phyloP scores from a whole-genome alignment of 2,797 vertebrate species.

The Anniella stebbinsi region DNA sequence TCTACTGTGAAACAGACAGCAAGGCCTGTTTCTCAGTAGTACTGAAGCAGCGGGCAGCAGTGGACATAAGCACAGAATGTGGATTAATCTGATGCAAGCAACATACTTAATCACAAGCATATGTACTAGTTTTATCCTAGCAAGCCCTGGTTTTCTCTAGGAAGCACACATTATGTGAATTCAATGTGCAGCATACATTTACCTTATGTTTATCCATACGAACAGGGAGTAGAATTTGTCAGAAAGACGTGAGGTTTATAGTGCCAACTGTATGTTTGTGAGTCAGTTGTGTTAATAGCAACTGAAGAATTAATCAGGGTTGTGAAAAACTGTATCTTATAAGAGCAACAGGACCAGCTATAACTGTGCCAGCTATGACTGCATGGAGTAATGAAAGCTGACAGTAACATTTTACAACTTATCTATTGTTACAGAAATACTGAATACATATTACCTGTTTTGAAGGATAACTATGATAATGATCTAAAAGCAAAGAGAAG shows the following conservation, averaged over 20 bases:
- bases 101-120: background rate
- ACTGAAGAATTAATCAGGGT: slow-evolving; percentile 34
- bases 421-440: slow-evolving; percentile 34
- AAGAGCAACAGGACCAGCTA: slow-evolving; percentile 12
- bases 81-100: background rate
- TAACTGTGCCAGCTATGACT: slow-evolving; percentile 2
- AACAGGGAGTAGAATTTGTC: slow-evolving; percentile 5
- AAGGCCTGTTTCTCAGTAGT: too few relatives aligned
- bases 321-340: slow-evolving; percentile 24
- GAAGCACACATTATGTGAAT: background rate
- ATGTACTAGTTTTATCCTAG: background rate
- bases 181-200: background rate
- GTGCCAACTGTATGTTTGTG: background rate
- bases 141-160: background rate
- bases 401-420: background rate
- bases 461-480: slow-evolving; percentile 5
- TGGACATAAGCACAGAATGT: background rate
- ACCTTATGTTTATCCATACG: background rate
- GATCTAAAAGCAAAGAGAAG: background rate
- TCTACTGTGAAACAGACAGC: too few relatives aligned
- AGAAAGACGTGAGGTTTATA: slow-evolving; percentile 30
- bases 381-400: slow-evolving; percentile 5
- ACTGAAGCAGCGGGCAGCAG: too few relatives aligned
- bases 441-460: slow-evolving; percentile 13
- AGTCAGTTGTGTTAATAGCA: slow-evolving; percentile 23